Evolutionary conservation across 2,797 vertebrate species (phyloP).

Genomic region (Lagorchestes hirsutus): DNA sequence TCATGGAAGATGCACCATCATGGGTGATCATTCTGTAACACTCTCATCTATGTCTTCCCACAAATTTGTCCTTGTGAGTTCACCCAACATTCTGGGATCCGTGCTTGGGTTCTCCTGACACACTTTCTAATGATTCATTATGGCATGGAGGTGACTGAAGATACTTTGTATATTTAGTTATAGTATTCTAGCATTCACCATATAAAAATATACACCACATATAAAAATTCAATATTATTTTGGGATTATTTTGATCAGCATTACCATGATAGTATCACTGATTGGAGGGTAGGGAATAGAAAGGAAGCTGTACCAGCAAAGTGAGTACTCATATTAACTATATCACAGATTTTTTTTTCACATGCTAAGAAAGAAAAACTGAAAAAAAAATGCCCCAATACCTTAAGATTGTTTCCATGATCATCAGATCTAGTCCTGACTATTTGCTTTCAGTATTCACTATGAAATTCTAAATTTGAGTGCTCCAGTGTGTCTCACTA

Average conservation of each 20-base stretch:
- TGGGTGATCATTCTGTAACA: background rate
- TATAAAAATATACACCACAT: background rate
- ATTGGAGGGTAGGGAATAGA: background rate
- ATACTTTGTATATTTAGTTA: background rate
- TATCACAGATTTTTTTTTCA: background rate
- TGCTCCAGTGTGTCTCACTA: background rate
- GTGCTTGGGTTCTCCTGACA: background rate
- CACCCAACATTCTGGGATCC: background rate
- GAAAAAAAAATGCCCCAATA: background rate
- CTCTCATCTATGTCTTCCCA: background rate
- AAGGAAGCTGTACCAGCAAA: background rate
- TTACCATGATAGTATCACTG: background rate
- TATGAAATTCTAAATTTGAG: constrained; percentile 4
- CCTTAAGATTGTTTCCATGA: constrained; percentile 44
- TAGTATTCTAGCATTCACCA: background rate
- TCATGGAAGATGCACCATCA: background rate
- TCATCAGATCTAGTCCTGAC: background rate
- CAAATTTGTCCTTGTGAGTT: background rate
- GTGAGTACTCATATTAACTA: background rate
- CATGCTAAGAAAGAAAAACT: background rate
- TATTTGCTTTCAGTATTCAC: background rate
- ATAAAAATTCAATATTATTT: background rate
- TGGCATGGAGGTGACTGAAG: background rate
- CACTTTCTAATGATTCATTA: background rate
- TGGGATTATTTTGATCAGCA: background rate